Percentiles rank a stretch among this genome's conserved stretches.
Conservation (phyloP, 1,140 invertebrate genomes). For the Pemphigus obesinymphae region DNA sequence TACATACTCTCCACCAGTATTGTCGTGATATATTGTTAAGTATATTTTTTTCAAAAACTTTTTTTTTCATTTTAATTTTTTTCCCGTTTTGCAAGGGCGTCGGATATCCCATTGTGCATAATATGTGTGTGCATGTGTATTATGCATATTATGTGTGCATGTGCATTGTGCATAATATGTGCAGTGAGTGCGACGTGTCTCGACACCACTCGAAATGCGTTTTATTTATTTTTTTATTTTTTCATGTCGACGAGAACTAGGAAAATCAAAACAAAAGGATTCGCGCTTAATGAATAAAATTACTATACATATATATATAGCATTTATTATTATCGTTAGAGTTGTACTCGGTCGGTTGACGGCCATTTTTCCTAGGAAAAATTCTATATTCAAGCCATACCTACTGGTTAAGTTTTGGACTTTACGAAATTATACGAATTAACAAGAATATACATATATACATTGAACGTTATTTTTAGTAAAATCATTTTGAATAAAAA, state of each 20-base stretch:
- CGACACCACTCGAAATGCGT: not conserved
- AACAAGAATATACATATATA: too few relatives aligned
- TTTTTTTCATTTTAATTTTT: not conserved
- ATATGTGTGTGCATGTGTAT: not conserved
- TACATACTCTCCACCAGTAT: not conserved
- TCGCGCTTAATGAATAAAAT: not conserved
- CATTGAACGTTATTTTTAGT: too few relatives aligned
- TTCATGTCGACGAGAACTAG: not conserved
- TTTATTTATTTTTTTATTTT: not conserved
- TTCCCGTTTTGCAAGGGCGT: not conserved
- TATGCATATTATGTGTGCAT: too few relatives aligned
- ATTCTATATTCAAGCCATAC: too few relatives aligned
- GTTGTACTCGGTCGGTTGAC: not conserved
- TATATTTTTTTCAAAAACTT: not conserved
- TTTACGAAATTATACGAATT: too few relatives aligned
- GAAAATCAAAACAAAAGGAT: not conserved
- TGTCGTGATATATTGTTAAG: conserved; percentile 9
- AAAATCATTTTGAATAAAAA: too few relatives aligned
- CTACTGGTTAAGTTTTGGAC: too few relatives aligned
- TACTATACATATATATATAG: not conserved
- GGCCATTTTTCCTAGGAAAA: too few relatives aligned
- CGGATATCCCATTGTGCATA: not conserved
- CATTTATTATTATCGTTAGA: not conserved
- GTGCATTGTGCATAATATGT: too few relatives aligned
- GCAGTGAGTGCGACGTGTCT: not conserved